Base-by-base conservation (phyloP, 2,113 vertebrate species). In the Amazona vittata region DNA sequence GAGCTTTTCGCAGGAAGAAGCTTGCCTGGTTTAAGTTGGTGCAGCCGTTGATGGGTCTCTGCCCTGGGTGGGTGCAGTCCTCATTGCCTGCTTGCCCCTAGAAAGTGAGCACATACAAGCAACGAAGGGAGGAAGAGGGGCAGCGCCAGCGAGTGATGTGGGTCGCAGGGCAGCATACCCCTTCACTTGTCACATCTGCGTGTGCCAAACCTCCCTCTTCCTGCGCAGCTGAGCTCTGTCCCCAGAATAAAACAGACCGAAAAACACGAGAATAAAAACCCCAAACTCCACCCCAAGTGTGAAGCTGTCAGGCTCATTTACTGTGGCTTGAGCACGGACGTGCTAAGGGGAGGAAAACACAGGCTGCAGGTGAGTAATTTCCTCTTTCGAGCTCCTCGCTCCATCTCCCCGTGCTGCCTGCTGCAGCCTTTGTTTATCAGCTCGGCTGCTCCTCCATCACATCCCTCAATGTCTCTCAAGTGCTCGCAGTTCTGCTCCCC, bases 361-460 rank as follows among this genome's bases (percentile, higher is more conserved):
- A 1, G 82, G 77, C 50, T 0, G 9, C 86, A 94, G 89, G 94
- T 93, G 91, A 89, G 19, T 10, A 19, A 88, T 91, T 73, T 82
- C 83, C 92, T 19, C 75, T 86, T 79, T 80, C 0, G 12, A 70
- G 76, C 57, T 77, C 47, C 89, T 46, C 2, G 2, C 93, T 87
- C 24, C 0, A 17, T 78, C 81, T 46, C 29, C 1, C 24, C 22
- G 26, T 25, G 44, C 37, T 11, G 5, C 73, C 57, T n/a, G 37
- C 60, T 3, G 60, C 85, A 74, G 88, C 90, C 92, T 94, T 96
- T 94, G 94, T 94, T 94, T 85, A 71, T 74, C 59, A 24, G 9
- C 12, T 1, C 16, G 15, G 78, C 91, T 50, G 80, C 93, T 94
- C 68, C 87, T 65, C 82, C 78, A 24, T 73, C 52, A 1, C 82